Evolutionary conservation across 1,140 invertebrate genomes (phyloP), one percentile per base, ranked within the genome.

Genomic region (Temnothorax longispinosus): DNA sequence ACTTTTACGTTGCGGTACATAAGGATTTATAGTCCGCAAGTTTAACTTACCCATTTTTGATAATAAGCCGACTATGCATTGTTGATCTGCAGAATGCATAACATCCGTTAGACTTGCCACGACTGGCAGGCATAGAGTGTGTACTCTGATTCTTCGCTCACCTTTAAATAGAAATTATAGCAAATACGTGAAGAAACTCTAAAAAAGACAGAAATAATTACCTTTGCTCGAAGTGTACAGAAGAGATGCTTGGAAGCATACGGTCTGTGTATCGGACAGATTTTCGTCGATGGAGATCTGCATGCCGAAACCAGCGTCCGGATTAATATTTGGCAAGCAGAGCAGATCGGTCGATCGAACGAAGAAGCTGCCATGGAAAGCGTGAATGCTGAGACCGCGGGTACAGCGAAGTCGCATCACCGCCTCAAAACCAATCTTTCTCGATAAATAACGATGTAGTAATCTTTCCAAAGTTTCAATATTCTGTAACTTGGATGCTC

Each of bases 331-430:
- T 41, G 99, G 99, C 86, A 99, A 95, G 52, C 98, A 99, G 27
- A 99, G 95, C 21, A 99, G 96, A 96, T 99, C 99, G 5, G 99
- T 99, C 0, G 99, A 99, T 27, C 99, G 96, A 54, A 99, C 99
- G 96, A 99, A 99, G 96, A 99, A 99, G 95, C 99, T 99, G 11
- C 99, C 99, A 96, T 99, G 99, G 96, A 99, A 99, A 89, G 99
- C 99, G 94, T 99, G 99, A 88, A 99, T 99, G 50, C 98, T 96
- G 62, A 99, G 95, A 21, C 99, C 98, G 94, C 98, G 97, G 10
- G 99, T 99, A 94, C 99, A 99, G 6, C 99, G 96, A 80, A 99
- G 97, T 93, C 99, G 96, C 98, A 99, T 99, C 0, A 99, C 99
- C 56, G 99, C 98, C 95, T 99, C 99, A 94, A 99, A 99, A 52